Base-by-base conservation (phyloP, 2,797 vertebrate species). In the Coregonus sp. region DNA sequence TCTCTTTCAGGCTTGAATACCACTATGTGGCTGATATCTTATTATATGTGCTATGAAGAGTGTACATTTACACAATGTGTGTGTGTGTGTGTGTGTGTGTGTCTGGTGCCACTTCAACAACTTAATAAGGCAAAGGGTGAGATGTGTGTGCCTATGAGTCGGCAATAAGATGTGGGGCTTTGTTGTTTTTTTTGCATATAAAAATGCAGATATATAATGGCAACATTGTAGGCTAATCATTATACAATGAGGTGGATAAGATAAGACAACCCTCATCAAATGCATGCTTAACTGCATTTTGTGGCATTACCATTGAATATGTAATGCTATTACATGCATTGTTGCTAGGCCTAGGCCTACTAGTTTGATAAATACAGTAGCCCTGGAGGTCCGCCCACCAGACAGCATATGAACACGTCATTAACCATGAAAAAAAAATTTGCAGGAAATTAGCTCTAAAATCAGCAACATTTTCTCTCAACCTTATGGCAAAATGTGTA, bases 241-340 rank as follows among this genome's bases (percentile, higher is more conserved):
- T 15, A 72, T 52, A 15, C 25, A 68, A 25, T 65, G 40, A 15
- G 56, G 51, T n/a, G 35, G 56, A 6, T 59, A 12, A 75, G 73
- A 56, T 76, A 59, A 80, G 70, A 74, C 18, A 81, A 72, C 77
- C 61, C 82, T 73, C 37, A 82, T 78, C 35, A 82, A 76, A 77
- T 11, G 67, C 68, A 40, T 47, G 74, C 16, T 81, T 1, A 88
- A 89, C 87, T 90, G 74, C 84, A 84, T 88, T 87, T 86, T 5
- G 15, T 50, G 11, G 33, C 70, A 84, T 75, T 85, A 79, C 12
- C 9, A 33, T 61, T 20, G 40, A 47, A 47, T 47, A 61, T 20
- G 56, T 1, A 61, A 61, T 61, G 56, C 7, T 61, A 20, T 7
- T 20, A 6, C 56, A 20, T n/a, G 56, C 56, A 61, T 61, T 61